phyloP scores from a whole-genome alignment of 64 coral and sea anemone genomes.

The Anthopleura sola region DNA sequence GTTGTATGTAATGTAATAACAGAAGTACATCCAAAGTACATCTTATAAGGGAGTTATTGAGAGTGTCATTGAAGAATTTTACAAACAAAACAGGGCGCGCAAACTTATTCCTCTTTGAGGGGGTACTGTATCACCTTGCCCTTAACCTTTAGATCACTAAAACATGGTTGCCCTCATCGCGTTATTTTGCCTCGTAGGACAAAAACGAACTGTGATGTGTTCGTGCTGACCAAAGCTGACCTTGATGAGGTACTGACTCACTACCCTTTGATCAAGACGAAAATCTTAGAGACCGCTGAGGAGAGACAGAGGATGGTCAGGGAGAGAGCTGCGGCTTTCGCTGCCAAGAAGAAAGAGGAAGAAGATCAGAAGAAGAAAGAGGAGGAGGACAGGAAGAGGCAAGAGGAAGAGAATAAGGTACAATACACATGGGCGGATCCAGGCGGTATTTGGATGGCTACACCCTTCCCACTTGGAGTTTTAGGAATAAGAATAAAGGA shows the following conservation, averaged over 20 bases:
- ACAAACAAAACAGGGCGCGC: too few species aligned
- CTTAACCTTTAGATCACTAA: too few species aligned
- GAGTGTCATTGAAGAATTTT: too few species aligned
- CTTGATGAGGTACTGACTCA: slow-evolving; percentile 82
- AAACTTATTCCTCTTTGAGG: too few species aligned
- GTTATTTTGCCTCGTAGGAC: slow-evolving; percentile 30
- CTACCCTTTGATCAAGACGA: slow-evolving; percentile 80
- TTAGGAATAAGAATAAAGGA: too few species aligned
- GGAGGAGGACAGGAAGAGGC: slow-evolving; percentile 54
- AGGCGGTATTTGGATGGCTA: too few species aligned
- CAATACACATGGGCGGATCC: background rate
- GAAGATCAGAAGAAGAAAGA: slow-evolving; percentile 70
- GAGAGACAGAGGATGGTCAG: slow-evolving; percentile 75
- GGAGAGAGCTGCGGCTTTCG: slow-evolving; percentile 65
- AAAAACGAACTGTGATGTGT: slow-evolving; percentile 77
- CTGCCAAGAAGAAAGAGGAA: slow-evolving; percentile 86
- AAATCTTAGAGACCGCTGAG: slow-evolving; percentile 82
- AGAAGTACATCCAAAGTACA: too few species aligned
- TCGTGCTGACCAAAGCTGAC: slow-evolving; percentile 76
- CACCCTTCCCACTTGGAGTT: too few species aligned
- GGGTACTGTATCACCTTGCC: too few species aligned
- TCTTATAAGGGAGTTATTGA: too few species aligned
- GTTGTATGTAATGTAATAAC: too few species aligned
- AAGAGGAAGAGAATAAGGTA: slow-evolving; percentile 42
- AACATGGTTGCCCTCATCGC: too few species aligned